A percentile compares a stretch with the other conserved stretches of the same genome.
These are phyloP conservation scores for Papilio glaucus DNA, from an alignment of 1,140 invertebrate genomes.

Conservation along the genomic window DNA sequence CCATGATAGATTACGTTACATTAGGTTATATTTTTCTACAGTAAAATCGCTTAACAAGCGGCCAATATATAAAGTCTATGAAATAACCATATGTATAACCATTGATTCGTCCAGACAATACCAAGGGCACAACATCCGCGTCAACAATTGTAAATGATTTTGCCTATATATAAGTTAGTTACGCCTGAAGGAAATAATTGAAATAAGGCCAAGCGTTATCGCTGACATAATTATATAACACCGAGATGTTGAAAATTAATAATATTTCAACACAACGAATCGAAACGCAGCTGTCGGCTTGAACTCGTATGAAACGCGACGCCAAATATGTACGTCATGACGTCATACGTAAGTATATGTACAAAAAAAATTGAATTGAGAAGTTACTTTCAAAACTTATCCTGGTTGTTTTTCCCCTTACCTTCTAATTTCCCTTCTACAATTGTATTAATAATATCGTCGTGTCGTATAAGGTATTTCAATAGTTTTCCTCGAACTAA, in stretches of 20 bases:
- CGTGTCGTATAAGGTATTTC: too few species aligned
- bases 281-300: background rate
- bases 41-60: too few species aligned
- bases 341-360: background rate
- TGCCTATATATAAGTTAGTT: slow-evolving; percentile 34
- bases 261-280: slow-evolving; percentile 25
- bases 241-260: slow-evolving; percentile 35
- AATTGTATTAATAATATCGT: too few species aligned
- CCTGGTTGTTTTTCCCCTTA: too few species aligned
- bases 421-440: too few species aligned
- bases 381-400: too few species aligned
- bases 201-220: slow-evolving; percentile 37
- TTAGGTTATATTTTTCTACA: too few species aligned
- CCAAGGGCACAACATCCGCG: background rate
- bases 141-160: slow-evolving; percentile 34
- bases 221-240: slow-evolving; percentile 28
- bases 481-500: too few species aligned
- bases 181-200: slow-evolving; percentile 38
- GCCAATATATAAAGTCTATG: too few species aligned
- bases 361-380: slow-evolving; percentile 18
- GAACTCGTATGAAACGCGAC: background rate
- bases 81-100: background rate
- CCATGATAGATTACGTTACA: too few species aligned
- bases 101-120: background rate
- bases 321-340: background rate